These are phyloP conservation scores for Planiliza haematocheilus DNA, from an alignment of 2,113 vertebrate genomes.

Conservation along the genomic window DNA sequence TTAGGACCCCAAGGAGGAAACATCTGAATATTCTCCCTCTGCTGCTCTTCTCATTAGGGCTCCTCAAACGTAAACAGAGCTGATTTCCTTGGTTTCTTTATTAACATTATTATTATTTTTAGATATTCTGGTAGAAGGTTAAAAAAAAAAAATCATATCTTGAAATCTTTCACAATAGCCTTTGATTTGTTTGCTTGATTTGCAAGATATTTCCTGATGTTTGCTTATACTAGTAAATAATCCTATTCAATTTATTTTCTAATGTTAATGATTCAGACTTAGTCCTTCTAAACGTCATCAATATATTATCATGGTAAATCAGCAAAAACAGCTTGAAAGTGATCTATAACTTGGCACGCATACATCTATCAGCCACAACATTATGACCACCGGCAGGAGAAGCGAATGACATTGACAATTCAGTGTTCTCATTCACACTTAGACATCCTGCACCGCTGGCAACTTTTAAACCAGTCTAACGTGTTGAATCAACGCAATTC, in stretches of 20 bases:
- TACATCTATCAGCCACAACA: too few species aligned
- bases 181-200: neutral
- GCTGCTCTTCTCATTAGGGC: slow-evolving; percentile 31
- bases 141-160: neutral
- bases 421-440: too few species aligned
- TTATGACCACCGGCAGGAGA: too few species aligned
- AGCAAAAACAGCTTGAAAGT: neutral
- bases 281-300: neutral
- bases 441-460: too few species aligned
- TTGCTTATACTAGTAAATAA: too few species aligned
- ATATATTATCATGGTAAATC: too few species aligned
- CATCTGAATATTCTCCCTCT: slow-evolving; percentile 35
- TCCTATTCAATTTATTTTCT: too few species aligned
- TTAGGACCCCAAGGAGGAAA: slow-evolving; percentile 52
- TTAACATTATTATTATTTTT: neutral
- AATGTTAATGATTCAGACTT: neutral
- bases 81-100: slow-evolving; percentile 8
- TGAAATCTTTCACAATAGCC: neutral
- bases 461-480: too few species aligned
- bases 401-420: too few species aligned
- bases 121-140: neutral
- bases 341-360: neutral
- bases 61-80: slow-evolving; percentile 42
- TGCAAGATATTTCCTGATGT: neutral
- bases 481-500: too few species aligned